Conservation (phyloP, 2,888 invertebrate species). For the Diachrysia chrysitis region DNA sequence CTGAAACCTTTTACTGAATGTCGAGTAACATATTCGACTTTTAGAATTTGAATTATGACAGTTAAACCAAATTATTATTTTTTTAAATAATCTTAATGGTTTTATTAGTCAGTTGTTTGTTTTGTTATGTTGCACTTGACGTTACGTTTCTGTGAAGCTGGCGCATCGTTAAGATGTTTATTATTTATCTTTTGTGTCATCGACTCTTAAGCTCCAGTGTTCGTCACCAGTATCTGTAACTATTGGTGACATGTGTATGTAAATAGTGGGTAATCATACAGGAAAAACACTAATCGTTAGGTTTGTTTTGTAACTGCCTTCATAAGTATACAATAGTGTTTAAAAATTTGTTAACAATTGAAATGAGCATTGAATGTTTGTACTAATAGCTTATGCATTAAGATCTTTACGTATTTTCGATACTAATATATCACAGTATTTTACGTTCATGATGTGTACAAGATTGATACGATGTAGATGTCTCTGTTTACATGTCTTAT, state of each 20-base stretch:
- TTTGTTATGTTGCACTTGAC: constrained; percentile 35
- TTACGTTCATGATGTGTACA: constrained; percentile 49
- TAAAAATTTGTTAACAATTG: not conserved
- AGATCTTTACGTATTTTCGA: constrained; percentile 5
- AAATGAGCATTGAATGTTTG: not conserved
- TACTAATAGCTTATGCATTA: constrained; percentile 4
- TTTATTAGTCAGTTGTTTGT: constrained; percentile 34
- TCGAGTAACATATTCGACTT: constrained; percentile 9
- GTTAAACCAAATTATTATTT: constrained; percentile 30
- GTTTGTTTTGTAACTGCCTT: not conserved
- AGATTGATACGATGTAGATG: constrained; percentile 61
- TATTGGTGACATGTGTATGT: constrained; percentile 25
- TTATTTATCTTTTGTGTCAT: constrained; percentile 54
- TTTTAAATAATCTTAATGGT: constrained; percentile 20
- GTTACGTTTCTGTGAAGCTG: constrained; percentile 38
- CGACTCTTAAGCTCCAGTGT: constrained; percentile 29
- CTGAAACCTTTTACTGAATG: not conserved
- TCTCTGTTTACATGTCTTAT: constrained; percentile 61
- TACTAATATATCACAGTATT: constrained; percentile 38
- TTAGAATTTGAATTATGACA: constrained; percentile 27
- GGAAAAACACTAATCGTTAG: constrained; percentile 16
- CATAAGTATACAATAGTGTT: not conserved
- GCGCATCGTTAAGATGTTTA: constrained; percentile 22
- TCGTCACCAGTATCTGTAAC: constrained; percentile 33
- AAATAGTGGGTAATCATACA: constrained; percentile 36